These are phyloP conservation scores for Grantiella picta DNA, from an alignment of 2,113 vertebrate species.

Conservation along the genomic window DNA sequence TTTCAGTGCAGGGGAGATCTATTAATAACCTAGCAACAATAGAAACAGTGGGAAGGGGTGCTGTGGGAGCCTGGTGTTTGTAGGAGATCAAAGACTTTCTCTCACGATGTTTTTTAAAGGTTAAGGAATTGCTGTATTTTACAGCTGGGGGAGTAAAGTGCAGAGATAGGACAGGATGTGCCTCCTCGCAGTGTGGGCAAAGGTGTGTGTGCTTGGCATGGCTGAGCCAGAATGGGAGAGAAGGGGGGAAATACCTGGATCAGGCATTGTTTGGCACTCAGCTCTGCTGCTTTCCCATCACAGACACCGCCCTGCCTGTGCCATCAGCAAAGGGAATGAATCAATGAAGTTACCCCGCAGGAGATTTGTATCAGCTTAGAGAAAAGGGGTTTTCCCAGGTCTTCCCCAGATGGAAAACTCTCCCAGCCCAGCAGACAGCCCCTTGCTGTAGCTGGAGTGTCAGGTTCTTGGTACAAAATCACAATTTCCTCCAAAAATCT, in stretches of 20 bases:
- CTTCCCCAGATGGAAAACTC: not conserved
- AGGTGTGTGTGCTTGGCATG: not conserved
- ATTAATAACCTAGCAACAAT: not conserved
- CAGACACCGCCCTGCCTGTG: not conserved
- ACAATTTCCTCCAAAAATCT: not conserved
- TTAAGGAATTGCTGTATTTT: not conserved
- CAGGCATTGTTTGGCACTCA: accelerated
- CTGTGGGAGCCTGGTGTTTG: not conserved
- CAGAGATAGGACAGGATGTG: not conserved
- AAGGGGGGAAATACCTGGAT: not conserved
- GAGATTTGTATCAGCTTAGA: not conserved
- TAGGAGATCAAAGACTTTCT: not conserved
- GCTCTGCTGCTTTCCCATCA: not conserved
- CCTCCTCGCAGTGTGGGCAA: not conserved
- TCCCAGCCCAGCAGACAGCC: not conserved
- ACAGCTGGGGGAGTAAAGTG: not conserved
- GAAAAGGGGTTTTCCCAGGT: not conserved
- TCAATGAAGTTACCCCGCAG: not conserved
- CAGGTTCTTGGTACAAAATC: not conserved
- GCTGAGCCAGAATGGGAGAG: not conserved
- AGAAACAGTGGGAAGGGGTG: accelerated
- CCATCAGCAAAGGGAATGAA: accelerated
- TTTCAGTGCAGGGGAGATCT: not conserved
- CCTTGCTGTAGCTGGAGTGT: not conserved
- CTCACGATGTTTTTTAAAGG: not conserved